Base-by-base conservation (phyloP, 2,888 invertebrate genomes). In the Caenorhabditis sp. region DNA sequence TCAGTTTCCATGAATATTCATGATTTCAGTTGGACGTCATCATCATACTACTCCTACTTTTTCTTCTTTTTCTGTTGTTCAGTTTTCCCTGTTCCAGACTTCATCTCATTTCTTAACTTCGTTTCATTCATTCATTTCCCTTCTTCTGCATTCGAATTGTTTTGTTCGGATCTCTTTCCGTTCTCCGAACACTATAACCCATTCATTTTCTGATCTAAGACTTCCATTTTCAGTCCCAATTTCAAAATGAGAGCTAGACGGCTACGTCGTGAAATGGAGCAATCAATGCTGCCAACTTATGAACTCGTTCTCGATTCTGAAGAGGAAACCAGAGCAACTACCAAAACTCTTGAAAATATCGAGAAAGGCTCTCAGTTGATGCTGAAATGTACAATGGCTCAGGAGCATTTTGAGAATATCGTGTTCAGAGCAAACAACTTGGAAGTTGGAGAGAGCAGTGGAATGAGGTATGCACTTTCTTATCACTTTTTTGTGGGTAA, bases 361-460 rank as follows among this genome's bases (percentile, higher is more conserved):
- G 82, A 82, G 54, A 82, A 59, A 44, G 82, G 82, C 5, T 76
- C 82, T 2, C 54, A 76, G 24, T 19, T 82, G 54, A 82, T 82
- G 82, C 31, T 82, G n/a, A 82, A 82, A 31, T 82, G 82, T 58
- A 72, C 82, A 31, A 76, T 82, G 75, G 72, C 73, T 68, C 80
- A 80, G 51, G 81, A 75, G 8, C 74, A 81, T 5, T 81, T 81
- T 49, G 74, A 75, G 58, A 75, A 81, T 31, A 22, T 81, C 3
- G 69, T 75, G 6, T 81, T 81, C 61, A 38, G 63, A 64, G 63
- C 63, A 0, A 75, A 81, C 35, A 70, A 70, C 14, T 12, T 35
- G 10, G 64, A 47, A 28, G 47, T 81, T 61, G 81, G 81, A 68
- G 38, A 66, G 0, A 49, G 59, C 1, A 51, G 22, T 51, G 80